Evolutionary conservation across 2,797 vertebrate genomes (phyloP).

Genomic region (Hemitrygon akajei): DNA sequence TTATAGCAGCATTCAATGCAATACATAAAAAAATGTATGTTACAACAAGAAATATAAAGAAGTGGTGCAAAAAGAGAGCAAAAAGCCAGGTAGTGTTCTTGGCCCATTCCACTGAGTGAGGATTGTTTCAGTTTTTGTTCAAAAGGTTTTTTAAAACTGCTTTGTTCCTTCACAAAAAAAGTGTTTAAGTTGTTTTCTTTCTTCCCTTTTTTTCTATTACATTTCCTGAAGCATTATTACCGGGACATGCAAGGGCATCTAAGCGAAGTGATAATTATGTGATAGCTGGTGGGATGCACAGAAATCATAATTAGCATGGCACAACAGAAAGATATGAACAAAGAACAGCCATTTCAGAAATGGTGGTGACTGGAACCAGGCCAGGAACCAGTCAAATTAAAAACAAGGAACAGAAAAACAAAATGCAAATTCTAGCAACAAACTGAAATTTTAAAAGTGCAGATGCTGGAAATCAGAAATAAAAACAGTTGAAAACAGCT

Average conservation of each 20-base stretch:
- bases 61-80: too few species aligned
- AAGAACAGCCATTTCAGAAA: not conserved
- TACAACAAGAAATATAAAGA: too few species aligned
- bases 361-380: not conserved
- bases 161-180: too few species aligned
- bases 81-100: too few species aligned
- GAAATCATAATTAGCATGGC: not conserved
- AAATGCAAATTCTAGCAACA: not conserved
- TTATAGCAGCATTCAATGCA: too few species aligned
- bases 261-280: not conserved
- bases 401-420: not conserved
- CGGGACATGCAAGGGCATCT: not conserved
- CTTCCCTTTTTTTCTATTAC: not conserved
- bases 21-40: too few species aligned
- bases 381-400: not conserved
- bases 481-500: too few species aligned
- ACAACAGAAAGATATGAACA: not conserved
- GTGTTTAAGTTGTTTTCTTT: not conserved
- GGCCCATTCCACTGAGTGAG: not conserved
- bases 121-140: not conserved
- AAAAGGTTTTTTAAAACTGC: not conserved
- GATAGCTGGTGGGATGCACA: not conserved
- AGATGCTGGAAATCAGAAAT: too few species aligned
- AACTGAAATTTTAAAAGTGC: too few species aligned
- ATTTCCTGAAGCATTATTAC: not conserved